phyloP scores from a whole-genome alignment of 2,888 invertebrate species.

The Rotaria sp. region DNA sequence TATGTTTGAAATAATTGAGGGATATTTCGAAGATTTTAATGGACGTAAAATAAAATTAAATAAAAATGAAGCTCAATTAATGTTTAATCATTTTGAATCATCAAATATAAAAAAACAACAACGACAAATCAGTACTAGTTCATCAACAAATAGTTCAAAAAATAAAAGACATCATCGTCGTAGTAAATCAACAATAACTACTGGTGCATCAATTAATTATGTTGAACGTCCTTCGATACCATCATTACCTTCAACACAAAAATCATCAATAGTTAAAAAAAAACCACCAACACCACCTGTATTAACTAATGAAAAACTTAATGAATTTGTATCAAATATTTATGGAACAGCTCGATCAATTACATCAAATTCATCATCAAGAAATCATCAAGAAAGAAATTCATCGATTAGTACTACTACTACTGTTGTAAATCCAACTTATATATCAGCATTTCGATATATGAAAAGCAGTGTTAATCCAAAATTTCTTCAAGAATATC shows the following conservation, averaged over 20 bases:
- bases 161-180: not conserved
- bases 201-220: not conserved
- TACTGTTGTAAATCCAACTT: not conserved
- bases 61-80: not conserved
- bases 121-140: not conserved
- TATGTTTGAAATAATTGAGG: not conserved
- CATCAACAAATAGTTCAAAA: not conserved
- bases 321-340: not conserved
- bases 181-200: not conserved
- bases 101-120: not conserved
- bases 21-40: not conserved
- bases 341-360: not conserved
- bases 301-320: not conserved
- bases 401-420: not conserved
- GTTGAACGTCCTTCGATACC: not conserved
- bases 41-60: not conserved
- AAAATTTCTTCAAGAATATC: not conserved
- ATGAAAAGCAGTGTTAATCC: not conserved
- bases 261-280: not conserved
- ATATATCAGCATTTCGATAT: constrained; percentile 9
- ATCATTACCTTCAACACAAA: not conserved
- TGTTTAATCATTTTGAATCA: not conserved
- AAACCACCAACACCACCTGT: not conserved
- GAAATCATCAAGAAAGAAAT: not conserved
- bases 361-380: not conserved